Conservation (phyloP, 2,888 invertebrate genomes). For the Thereva nobilitata region DNA sequence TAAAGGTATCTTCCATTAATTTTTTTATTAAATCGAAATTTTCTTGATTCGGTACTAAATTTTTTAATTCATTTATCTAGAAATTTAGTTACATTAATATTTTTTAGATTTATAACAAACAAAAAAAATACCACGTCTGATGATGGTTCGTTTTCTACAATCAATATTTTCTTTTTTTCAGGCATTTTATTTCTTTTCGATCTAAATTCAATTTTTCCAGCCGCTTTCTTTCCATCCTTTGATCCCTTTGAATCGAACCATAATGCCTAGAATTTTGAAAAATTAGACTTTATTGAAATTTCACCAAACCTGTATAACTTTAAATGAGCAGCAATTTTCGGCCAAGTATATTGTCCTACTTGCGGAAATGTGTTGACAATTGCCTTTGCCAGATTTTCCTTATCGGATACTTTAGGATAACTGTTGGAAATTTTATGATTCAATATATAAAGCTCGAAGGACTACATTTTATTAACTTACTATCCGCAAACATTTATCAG, state of each 20-base stretch:
- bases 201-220: constrained; percentile 19
- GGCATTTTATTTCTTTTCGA: constrained; percentile 1
- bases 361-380: constrained; percentile 21
- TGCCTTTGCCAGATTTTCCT: constrained; percentile 16
- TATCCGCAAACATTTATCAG: constrained; percentile 16
- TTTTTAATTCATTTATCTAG: not conserved
- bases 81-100: not conserved
- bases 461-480: constrained; percentile 12
- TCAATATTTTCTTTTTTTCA: constrained; percentile 21
- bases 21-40: no score
- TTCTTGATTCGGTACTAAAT: no score
- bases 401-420: constrained; percentile 10
- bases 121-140: no score
- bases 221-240: constrained; percentile 14
- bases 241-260: constrained; percentile 28
- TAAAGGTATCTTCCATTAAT: no score
- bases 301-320: not conserved
- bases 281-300: no score
- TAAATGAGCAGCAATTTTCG: constrained; percentile 18
- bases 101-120: no score
- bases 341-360: constrained; percentile 5
- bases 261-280: constrained; percentile 11
- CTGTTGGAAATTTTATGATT: constrained; percentile 2
- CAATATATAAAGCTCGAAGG: not conserved
- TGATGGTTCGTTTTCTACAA: not conserved